Conservation (phyloP, 2,888 invertebrate genomes). For the Ormyrus rosae region DNA sequence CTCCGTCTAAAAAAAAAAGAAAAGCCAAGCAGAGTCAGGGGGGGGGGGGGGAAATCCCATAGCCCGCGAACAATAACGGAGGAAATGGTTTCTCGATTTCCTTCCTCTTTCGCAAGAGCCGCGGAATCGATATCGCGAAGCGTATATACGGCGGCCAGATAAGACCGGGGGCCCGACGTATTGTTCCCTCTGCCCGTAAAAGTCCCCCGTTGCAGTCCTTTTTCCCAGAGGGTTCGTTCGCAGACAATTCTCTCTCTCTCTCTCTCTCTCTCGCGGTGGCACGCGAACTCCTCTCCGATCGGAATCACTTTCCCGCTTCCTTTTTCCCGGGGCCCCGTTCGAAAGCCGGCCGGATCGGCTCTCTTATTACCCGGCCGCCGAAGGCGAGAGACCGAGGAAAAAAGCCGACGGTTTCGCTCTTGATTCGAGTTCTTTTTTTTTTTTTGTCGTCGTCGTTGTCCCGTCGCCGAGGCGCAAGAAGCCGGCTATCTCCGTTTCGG, state of each 20-base stretch:
- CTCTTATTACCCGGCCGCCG: not conserved
- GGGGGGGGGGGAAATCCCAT: conserved; percentile 3
- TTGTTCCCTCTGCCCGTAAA: conserved; percentile 55
- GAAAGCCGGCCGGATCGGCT: conserved; percentile 56
- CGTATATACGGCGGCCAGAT: not conserved
- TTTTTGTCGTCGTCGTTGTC: conserved; percentile 3
- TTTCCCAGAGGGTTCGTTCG: conserved; percentile 58
- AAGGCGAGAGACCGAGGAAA: conserved; percentile 8
- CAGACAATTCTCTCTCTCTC: conserved; percentile 52
- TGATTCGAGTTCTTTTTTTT: conserved; percentile 46
- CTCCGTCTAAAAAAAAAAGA: too few relatives aligned
- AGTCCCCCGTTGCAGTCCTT: conserved; percentile 48
- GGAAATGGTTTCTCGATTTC: conserved; percentile 46
- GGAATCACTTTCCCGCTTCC: conserved; percentile 68
- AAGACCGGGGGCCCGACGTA: not conserved
- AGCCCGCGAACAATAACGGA: conserved; percentile 22
- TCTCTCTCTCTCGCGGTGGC: conserved; percentile 27
- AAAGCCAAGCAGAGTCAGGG: too few relatives aligned
- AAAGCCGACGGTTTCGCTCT: conserved; percentile 41
- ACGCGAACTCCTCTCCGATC: conserved; percentile 59
- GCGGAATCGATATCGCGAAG: conserved; percentile 9
- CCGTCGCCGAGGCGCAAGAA: not conserved
- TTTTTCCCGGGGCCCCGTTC: conserved; percentile 55
- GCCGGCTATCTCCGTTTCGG: conserved; percentile 31
- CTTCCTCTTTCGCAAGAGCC: conserved; percentile 30